These are phyloP conservation scores for Sandelia bainsii DNA, from an alignment of 2,797 vertebrate species.

Conservation along the genomic window DNA sequence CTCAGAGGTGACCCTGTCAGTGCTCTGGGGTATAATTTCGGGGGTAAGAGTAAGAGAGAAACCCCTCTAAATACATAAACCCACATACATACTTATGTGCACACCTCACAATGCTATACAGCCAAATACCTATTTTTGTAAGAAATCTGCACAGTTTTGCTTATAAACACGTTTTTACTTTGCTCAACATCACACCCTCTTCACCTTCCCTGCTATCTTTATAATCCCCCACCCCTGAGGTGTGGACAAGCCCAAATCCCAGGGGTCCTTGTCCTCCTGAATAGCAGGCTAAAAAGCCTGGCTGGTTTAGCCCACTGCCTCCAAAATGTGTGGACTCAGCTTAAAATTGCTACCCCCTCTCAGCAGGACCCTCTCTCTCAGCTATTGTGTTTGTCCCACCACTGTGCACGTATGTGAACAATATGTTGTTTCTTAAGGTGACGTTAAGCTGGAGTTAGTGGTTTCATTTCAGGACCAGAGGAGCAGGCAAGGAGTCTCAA, in stretches of 20 bases:
- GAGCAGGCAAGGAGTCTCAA: slow-evolving; percentile 30
- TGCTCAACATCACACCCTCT: slow-evolving; percentile 59
- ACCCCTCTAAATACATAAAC: slow-evolving; percentile 62
- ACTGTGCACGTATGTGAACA: slow-evolving; percentile 72
- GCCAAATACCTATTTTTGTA: slow-evolving; percentile 32
- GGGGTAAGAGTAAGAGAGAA: slow-evolving; percentile 58
- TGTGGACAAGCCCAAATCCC: slow-evolving; percentile 84
- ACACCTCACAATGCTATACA: slow-evolving; percentile 44
- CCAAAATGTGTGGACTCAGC: slow-evolving; percentile 84
- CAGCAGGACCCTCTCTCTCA: slow-evolving; percentile 65
- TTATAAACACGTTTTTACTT: slow-evolving; percentile 65
- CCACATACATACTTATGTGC: slow-evolving; percentile 36
- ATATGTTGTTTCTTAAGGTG: slow-evolving; percentile 78
- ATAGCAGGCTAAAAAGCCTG: slow-evolving; percentile 82
- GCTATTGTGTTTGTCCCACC: slow-evolving; percentile 72
- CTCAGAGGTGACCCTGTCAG: slow-evolving; percentile 86
- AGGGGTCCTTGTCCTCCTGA: slow-evolving; percentile 80
- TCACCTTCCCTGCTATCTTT: slow-evolving; percentile 70
- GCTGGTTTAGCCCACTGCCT: slow-evolving; percentile 75
- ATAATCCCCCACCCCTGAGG: slow-evolving; percentile 83
- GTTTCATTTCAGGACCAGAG: slow-evolving; percentile 65
- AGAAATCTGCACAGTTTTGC: slow-evolving; percentile 45
- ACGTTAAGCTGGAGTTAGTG: slow-evolving; percentile 75
- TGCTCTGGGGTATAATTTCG: slow-evolving; percentile 76
- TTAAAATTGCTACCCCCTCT: slow-evolving; percentile 76